Percentiles rank a stretch among this genome's conserved stretches.
phyloP scores from a whole-genome alignment of 2,888 invertebrate genomes.

The Hypomecis atomaria region DNA sequence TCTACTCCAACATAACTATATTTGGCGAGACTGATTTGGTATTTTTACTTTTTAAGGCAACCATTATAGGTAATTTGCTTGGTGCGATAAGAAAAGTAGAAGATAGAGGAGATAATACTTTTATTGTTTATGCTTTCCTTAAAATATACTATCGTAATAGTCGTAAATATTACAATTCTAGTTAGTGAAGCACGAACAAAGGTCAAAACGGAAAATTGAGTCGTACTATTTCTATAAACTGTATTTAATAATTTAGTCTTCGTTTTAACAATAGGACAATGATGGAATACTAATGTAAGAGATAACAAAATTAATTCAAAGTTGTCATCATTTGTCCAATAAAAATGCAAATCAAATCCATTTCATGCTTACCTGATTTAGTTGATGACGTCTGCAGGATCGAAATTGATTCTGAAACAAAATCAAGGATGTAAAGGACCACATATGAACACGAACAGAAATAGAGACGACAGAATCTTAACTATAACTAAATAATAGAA shows the following conservation, averaged over 20 bases:
- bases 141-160: too few relatives aligned
- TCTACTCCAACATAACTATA: constrained; percentile 29
- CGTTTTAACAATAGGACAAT: not conserved
- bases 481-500: too few relatives aligned
- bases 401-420: constrained; percentile 51
- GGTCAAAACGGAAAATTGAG: too few relatives aligned
- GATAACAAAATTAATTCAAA: constrained; percentile 1
- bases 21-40: constrained; percentile 21
- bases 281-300: constrained; percentile 6
- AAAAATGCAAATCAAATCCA: constrained; percentile 8
- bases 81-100: not conserved
- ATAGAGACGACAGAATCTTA: too few relatives aligned
- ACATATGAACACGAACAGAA: too few relatives aligned
- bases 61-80: not conserved
- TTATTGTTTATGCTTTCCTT: not conserved
- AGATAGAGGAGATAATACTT: not conserved
- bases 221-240: not conserved
- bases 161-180: too few relatives aligned
- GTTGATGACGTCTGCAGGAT: constrained; percentile 33
- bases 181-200: too few relatives aligned
- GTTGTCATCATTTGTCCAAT: constrained; percentile 11
- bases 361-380: constrained; percentile 46
- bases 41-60: constrained; percentile 19
- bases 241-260: not conserved
- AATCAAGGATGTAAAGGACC: constrained; percentile 6